Evolutionary conservation across 2,888 invertebrate species (phyloP), one percentile per base, ranked within the genome.

Genomic region (Teinopalpus imperialis): DNA sequence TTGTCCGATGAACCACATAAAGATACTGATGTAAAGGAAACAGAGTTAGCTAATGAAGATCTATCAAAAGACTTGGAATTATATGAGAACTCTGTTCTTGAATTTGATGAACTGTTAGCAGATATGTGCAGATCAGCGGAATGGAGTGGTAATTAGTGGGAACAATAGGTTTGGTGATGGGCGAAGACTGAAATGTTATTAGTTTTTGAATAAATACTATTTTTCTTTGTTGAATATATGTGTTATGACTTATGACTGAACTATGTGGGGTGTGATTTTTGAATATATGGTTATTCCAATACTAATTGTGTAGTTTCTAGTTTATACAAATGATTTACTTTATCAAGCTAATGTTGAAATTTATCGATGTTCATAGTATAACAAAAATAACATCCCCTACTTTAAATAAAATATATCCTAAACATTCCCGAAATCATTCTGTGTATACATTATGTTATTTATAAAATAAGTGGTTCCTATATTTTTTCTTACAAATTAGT

Each of bases 71-170:
- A 95, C 66, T 75, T 96, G 50, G 93, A 93, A 54, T 83, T 90
- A 35, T 94, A 94, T 69, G 95, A 96, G 76, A 92, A 91, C 29
- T 93, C 92, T 52, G 89, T 94, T 65, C 81, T 91, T 45, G 93
- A 94, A 57, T 95, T 94, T 78, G 95, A 96, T 65, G 92, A 93
- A 52, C 90, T 96, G 63, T 81, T 95, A 23, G 92, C 93, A 35
- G 92, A 94, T 34, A 90, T 95, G 71, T 92, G 92, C 73, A 87
- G 91, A 59, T 90, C 91, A 30, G 91, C 92, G 0, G 92, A 92
- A 61, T 92, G 91, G 80, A 90, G 90, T 59, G 86, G 81, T 47
- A 82, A 81, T 53, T 81, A 60, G 69, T 43, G 63, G 63, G 63
- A 62, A 52, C 54, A 31, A 18, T 42, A 32, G 20, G 7, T 34